Evolutionary conservation across 2,113 vertebrate genomes (phyloP).

Genomic region (Caracal caracal): DNA sequence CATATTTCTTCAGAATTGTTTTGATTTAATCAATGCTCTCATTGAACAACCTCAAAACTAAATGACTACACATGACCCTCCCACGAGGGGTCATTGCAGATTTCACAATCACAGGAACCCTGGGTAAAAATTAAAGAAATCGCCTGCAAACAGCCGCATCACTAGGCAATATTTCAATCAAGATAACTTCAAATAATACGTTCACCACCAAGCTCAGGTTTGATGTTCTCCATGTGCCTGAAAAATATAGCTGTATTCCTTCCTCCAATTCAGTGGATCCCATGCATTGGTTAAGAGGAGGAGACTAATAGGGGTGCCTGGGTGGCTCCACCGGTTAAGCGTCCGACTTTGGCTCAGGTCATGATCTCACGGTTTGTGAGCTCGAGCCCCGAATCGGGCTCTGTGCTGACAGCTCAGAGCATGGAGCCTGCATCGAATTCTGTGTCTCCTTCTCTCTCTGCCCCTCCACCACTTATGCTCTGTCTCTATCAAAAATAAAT

Average conservation of each 20-base stretch:
- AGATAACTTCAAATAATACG: neutral
- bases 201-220: neutral
- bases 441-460: no score
- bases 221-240: neutral
- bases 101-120: neutral
- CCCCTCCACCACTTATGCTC: no score
- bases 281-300: neutral
- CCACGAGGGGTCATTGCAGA: slow-evolving; percentile 17
- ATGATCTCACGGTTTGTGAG: no score
- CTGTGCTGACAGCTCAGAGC: no score
- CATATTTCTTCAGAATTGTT: slow-evolving; percentile 46
- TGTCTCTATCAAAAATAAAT: no score
- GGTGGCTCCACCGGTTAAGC: no score
- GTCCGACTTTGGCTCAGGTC: no score
- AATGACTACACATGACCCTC: neutral
- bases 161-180: neutral
- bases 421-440: no score
- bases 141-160: neutral
- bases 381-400: no score
- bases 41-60: slow-evolving; percentile 34
- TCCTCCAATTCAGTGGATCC: neutral
- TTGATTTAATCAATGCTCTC: slow-evolving; percentile 24
- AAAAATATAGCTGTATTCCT: neutral
- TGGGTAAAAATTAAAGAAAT: slow-evolving; percentile 15
- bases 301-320: neutral